These are phyloP conservation scores for Notospermus geniculatus DNA, from an alignment of 1,140 invertebrate species.

Conservation along the genomic window DNA sequence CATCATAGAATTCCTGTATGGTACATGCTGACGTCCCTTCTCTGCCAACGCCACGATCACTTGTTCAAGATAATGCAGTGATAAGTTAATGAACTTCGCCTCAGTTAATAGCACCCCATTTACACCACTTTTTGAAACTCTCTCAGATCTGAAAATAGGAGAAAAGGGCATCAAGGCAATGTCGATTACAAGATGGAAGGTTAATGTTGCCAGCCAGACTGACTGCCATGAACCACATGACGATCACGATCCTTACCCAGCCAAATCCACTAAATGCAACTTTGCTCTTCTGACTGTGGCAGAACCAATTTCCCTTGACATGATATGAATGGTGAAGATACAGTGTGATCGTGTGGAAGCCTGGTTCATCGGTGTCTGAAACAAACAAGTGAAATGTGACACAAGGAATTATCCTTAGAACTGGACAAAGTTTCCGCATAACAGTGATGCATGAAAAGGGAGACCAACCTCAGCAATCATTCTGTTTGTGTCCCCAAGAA, in stretches of 20 bases:
- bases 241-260: slow-evolving; percentile 59
- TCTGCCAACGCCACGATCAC: slow-evolving; percentile 66
- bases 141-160: slow-evolving; percentile 49
- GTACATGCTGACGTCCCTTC: slow-evolving; percentile 62
- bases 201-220: too few species aligned
- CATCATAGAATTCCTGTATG: slow-evolving; percentile 68
- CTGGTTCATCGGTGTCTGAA: slow-evolving; percentile 65
- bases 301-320: slow-evolving; percentile 55
- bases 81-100: slow-evolving; percentile 68
- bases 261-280: slow-evolving; percentile 67
- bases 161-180: background rate
- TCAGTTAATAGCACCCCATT: slow-evolving; percentile 62
- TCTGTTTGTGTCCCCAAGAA: slow-evolving; percentile 65
- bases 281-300: slow-evolving; percentile 61
- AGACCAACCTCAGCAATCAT: slow-evolving; percentile 61
- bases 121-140: slow-evolving; percentile 55
- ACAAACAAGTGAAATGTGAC: slow-evolving; percentile 6
- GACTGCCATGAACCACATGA: too few species aligned
- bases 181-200: background rate
- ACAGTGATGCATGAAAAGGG: background rate
- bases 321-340: slow-evolving; percentile 66
- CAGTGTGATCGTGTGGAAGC: slow-evolving; percentile 69
- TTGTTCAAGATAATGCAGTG: slow-evolving; percentile 69
- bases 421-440: too few species aligned
- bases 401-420: too few species aligned